Conservation (phyloP, 2,113 vertebrate species). For the Beaufortia kweichowensis region DNA sequence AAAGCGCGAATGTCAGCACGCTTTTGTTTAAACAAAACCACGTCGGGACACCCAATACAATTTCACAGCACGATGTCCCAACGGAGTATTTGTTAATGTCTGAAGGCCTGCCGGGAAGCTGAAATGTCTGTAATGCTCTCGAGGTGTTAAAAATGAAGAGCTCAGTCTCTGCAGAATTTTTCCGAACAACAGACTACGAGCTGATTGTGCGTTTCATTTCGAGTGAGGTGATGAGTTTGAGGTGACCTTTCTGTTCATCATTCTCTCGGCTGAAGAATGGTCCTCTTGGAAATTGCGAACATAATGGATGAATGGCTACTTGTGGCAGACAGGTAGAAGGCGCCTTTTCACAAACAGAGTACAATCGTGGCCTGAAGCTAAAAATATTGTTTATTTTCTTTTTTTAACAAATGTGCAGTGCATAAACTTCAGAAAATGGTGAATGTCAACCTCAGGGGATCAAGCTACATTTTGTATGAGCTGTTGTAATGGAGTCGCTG, state of each 20-base stretch:
- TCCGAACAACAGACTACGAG: slow-evolving; percentile 17
- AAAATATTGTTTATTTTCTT: too few relatives aligned
- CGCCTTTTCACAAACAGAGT: too few relatives aligned
- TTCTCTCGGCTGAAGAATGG: slow-evolving; percentile 21
- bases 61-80: slow-evolving; percentile 56
- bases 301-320: slow-evolving; percentile 32
- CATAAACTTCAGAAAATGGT: too few relatives aligned
- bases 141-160: slow-evolving; percentile 67
- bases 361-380: neutral
- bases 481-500: too few relatives aligned
- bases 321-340: slow-evolving; percentile 9
- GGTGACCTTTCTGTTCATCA: slow-evolving; percentile 50
- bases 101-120: neutral
- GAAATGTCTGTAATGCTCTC: slow-evolving; percentile 49
- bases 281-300: slow-evolving; percentile 18
- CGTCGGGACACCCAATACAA: slow-evolving; percentile 56
- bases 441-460: too few relatives aligned
- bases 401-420: too few relatives aligned
- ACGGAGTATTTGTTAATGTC: slow-evolving; percentile 45
- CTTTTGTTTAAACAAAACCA: slow-evolving; percentile 37
- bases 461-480: too few relatives aligned
- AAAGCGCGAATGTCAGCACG: neutral
- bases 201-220: slow-evolving; percentile 59
- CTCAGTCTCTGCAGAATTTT: slow-evolving; percentile 50
- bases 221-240: slow-evolving; percentile 55